phyloP scores from a whole-genome alignment of 1,140 invertebrate genomes.

The Ips nitidus region DNA sequence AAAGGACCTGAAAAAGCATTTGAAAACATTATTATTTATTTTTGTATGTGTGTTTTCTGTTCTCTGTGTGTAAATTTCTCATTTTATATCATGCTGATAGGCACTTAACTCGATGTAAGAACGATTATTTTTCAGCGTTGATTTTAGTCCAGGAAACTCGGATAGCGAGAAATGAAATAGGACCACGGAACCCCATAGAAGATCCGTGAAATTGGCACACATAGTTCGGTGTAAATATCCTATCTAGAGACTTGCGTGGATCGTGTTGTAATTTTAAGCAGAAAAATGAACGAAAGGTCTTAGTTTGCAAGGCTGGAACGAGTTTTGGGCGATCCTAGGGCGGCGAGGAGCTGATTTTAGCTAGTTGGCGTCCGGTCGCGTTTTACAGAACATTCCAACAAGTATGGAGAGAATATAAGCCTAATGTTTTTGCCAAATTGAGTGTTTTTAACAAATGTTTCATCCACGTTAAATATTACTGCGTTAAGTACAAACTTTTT shows the following conservation, averaged over 20 bases:
- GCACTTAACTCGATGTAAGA: too few relatives aligned
- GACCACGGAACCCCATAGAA: slow-evolving; percentile 1
- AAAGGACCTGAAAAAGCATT: too few relatives aligned
- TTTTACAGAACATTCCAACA: not conserved
- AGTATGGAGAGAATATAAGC: not conserved
- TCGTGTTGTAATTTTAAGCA: not conserved
- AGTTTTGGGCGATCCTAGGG: not conserved
- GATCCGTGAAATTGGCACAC: not conserved
- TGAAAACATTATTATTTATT: too few relatives aligned
- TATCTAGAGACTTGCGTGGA: not conserved
- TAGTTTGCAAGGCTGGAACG: too few relatives aligned
- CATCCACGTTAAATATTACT: too few relatives aligned
- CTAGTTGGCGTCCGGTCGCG: not conserved
- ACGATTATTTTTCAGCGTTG: slow-evolving; percentile 47
- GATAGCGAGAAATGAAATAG: slow-evolving; percentile 32
- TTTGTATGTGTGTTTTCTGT: too few relatives aligned
- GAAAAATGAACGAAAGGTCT: slow-evolving; percentile 7
- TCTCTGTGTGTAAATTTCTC: too few relatives aligned
- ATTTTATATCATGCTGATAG: too few relatives aligned
- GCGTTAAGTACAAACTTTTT: too few relatives aligned
- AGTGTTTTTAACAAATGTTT: too few relatives aligned
- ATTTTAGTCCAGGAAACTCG: slow-evolving; percentile 56
- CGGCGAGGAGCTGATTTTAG: slow-evolving; percentile 22
- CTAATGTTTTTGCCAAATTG: too few relatives aligned
- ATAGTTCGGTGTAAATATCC: slow-evolving; percentile 7